Evolutionary conservation across 2,797 vertebrate genomes (phyloP).

Genomic region (Neopelma chrysocephalum): DNA sequence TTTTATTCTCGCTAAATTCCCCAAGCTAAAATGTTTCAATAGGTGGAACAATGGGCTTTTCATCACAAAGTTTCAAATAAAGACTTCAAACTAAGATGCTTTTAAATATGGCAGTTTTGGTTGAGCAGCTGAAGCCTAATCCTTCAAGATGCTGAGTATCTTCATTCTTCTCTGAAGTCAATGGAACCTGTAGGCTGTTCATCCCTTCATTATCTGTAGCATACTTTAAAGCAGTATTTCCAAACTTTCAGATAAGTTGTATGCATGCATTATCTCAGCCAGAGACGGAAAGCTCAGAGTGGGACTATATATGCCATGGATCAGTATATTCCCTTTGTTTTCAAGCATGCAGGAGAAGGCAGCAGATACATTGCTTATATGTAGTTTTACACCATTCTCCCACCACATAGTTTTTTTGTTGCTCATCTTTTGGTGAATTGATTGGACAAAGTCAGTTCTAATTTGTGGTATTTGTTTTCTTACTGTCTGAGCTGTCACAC

Average conservation of each 20-base stretch:
- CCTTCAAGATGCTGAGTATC: background rate
- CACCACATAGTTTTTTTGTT: background rate
- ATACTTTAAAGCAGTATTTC: background rate
- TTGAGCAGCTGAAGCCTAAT: background rate
- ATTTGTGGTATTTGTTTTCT: constrained; percentile 13
- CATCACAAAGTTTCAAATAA: background rate
- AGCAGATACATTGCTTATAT: background rate
- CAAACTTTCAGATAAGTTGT: background rate
- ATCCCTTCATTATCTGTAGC: background rate
- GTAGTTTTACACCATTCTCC: background rate
- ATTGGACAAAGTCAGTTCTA: background rate
- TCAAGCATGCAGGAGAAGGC: background rate
- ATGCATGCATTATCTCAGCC: background rate
- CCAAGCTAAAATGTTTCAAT: background rate
- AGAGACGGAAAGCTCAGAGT: background rate
- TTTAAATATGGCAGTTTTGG: background rate
- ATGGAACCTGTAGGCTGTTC: background rate
- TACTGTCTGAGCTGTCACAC: background rate
- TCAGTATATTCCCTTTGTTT: background rate
- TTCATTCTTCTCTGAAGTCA: background rate
- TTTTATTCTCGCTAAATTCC: background rate
- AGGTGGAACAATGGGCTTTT: background rate
- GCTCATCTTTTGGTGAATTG: background rate
- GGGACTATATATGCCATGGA: too few species aligned
- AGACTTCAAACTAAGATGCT: background rate